Percentiles rank a stretch among this genome's conserved stretches.
phyloP scores from a whole-genome alignment of 2,113 vertebrate genomes.

The Nibea coibor region DNA sequence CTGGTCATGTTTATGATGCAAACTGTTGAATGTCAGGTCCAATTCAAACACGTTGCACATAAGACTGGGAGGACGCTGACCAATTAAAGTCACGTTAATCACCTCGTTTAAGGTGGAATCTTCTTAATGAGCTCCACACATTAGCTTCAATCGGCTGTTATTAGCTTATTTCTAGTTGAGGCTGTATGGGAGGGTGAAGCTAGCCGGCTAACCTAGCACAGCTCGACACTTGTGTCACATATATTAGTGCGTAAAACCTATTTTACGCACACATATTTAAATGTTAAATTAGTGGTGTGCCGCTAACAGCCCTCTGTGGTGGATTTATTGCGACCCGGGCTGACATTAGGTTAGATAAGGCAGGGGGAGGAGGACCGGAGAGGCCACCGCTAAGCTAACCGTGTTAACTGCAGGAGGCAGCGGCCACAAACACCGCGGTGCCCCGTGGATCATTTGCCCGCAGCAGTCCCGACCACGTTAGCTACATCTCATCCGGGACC shows the following conservation, averaged over 20 bases:
- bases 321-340: background rate
- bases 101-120: background rate
- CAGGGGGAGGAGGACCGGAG: slow-evolving; percentile 2
- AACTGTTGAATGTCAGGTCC: background rate
- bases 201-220: slow-evolving; percentile 9
- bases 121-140: background rate
- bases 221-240: background rate
- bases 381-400: slow-evolving; percentile 73
- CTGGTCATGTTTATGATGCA: background rate
- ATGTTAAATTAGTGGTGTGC: fast-evolving
- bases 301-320: background rate
- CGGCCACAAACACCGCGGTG: background rate
- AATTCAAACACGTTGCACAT: background rate
- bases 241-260: background rate
- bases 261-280: fast-evolving
- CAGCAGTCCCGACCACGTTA: background rate
- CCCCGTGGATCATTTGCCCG: background rate
- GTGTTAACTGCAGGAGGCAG: slow-evolving; percentile 3
- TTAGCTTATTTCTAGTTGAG: fast-evolving
- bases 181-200: background rate
- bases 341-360: background rate
- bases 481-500: background rate
- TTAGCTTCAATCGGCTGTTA: fast-evolving
- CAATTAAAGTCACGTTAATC: background rate
- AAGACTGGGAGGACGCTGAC: background rate